phyloP scores from a whole-genome alignment of 2,888 invertebrate species.

The Synanthedon tipuliformis region DNA sequence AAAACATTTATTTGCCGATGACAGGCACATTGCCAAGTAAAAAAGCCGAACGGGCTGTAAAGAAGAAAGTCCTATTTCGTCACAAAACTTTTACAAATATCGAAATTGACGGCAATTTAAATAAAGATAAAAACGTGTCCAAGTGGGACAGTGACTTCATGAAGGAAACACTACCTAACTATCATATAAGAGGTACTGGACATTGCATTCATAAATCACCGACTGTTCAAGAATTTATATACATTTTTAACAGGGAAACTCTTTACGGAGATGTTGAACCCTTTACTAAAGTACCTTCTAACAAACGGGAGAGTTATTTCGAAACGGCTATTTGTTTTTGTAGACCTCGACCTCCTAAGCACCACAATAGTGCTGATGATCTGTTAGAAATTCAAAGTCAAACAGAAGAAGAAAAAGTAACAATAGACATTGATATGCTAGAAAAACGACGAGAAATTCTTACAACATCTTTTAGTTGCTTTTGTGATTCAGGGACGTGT shows the following conservation, averaged over 20 bases:
- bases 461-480: conserved; percentile 53
- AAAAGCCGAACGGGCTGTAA: conserved; percentile 27
- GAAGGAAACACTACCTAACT: conserved; percentile 52
- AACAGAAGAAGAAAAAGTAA: conserved; percentile 28
- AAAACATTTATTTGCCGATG: conserved; percentile 47
- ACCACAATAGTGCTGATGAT: conserved; percentile 59
- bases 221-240: conserved; percentile 53
- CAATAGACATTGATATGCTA: conserved; percentile 38
- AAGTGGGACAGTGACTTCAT: conserved; percentile 43
- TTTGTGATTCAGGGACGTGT: conserved; percentile 51
- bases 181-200: conserved; percentile 61
- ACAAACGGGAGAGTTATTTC: conserved; percentile 47
- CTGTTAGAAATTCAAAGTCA: conserved; percentile 34
- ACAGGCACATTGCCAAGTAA: conserved; percentile 54
- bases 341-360: conserved; percentile 45
- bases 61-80: conserved; percentile 51
- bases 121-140: conserved; percentile 35
- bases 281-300: conserved; percentile 36
- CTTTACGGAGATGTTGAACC: conserved; percentile 40
- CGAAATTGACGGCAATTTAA: conserved; percentile 50
- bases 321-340: conserved; percentile 66
- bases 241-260: conserved; percentile 59
- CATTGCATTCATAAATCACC: conserved; percentile 61
- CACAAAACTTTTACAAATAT: conserved; percentile 64
- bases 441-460: conserved; percentile 34